These are phyloP conservation scores for Laothoe populi DNA, from an alignment of 2,888 invertebrate genomes.

Conservation along the genomic window DNA sequence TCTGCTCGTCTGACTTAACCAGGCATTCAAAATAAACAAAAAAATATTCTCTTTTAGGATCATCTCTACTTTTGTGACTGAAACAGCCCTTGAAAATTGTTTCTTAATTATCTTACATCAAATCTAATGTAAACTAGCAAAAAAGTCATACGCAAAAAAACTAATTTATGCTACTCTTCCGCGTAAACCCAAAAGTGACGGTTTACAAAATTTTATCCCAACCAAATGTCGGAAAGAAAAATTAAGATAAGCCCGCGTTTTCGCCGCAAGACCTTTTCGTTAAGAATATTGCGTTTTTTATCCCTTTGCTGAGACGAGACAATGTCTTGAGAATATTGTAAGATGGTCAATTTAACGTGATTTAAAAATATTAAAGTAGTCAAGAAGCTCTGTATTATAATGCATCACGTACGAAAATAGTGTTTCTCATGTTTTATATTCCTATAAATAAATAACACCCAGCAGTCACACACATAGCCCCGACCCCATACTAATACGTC, in stretches of 20 bases:
- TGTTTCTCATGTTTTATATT: no score
- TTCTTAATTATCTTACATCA: background rate
- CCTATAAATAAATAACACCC: no score
- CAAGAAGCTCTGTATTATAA: no score
- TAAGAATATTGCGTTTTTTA: slow-evolving; percentile 25
- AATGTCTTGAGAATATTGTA: slow-evolving; percentile 10
- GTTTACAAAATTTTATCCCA: slow-evolving; percentile 11
- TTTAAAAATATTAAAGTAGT: no score
- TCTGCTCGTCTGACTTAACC: no score
- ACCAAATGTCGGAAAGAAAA: slow-evolving; percentile 20
- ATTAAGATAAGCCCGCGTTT: slow-evolving; percentile 39
- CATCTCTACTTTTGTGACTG: no score
- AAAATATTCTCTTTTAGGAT: no score
- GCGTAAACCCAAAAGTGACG: slow-evolving; percentile 11
- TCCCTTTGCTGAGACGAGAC: background rate
- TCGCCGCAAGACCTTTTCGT: slow-evolving; percentile 31
- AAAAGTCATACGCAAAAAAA: background rate
- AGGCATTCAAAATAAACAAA: no score
- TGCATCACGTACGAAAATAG: no score
- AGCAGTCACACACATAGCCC: no score
- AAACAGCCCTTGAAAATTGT: no score
- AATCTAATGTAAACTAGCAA: background rate
- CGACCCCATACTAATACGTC: no score
- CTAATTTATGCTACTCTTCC: slow-evolving; percentile 11
- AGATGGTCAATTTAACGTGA: background rate